Base-by-base conservation (phyloP, 2,113 vertebrate genomes). In the Xiphorhynchus elegans region DNA sequence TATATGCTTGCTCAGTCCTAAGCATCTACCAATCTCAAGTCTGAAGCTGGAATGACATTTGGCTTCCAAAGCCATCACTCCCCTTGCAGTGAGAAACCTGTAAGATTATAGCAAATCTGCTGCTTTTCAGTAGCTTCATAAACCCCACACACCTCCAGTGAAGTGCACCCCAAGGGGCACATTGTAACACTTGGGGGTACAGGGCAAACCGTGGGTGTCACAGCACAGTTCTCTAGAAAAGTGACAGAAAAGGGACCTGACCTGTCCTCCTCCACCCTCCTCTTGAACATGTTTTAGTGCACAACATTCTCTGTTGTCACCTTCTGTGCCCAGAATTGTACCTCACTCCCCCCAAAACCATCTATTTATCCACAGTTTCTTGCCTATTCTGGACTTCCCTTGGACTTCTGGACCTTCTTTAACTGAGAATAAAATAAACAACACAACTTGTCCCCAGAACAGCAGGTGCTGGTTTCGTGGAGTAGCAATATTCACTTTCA, bases 151-250 rank as follows among this genome's bases (percentile, higher is more conserved):
- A 44, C 4, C 16, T 55, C n/a, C 59, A 63, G 35, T 21, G 11
- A 62, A 72, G 39, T 3, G 5, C 18, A 14, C 33, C 50, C 59
- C 37, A 42, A 53, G 24, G n/a, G 25, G 10, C 33, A 39, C 3
- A 0, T 15, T 16, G 4, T 2, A 44, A 37, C 5, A 0, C 7
- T 11, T 16, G 18, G 8, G 9, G 7, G 1, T 11, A 11, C 11
- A 29, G 24, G 62, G 42, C 24, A 49, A 72, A 78, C 42, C 0
- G 4, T 0, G 7, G 33, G 18, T 33, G 21, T 40, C 40, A 7
- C 18, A 46, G 53, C 0, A 4, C 10, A 60, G 39, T 4, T 16
- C 64, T 33, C 52, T 15, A 8, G 16, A 39, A 25, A 55, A 39
- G 14, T 26, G 18, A 39, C 3, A 7, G 14, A 6, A 35, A 72